These are phyloP conservation scores for Panthera leo DNA, from an alignment of 2,113 vertebrate genomes.

Conservation along the genomic window DNA sequence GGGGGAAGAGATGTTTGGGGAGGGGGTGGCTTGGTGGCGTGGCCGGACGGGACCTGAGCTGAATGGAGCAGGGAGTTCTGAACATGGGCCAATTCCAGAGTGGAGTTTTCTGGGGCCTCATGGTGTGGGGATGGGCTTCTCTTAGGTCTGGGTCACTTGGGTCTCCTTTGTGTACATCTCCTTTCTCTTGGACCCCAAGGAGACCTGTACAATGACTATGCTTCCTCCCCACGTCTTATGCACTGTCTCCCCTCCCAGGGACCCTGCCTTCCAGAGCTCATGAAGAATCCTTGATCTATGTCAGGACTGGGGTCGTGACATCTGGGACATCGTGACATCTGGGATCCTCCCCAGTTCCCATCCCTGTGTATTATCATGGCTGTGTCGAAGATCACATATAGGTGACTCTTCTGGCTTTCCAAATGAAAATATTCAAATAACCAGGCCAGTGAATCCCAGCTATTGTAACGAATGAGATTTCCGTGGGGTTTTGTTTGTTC, in stretches of 20 bases:
- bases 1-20: background rate
- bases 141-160: background rate
- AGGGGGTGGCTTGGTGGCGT: background rate
- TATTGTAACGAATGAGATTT: background rate
- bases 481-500: background rate
- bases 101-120: fast-evolving
- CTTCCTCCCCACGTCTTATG: background rate
- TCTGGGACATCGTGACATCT: fast-evolving
- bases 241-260: background rate
- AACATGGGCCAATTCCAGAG: background rate
- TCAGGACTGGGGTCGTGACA: fast-evolving
- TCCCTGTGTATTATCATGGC: fast-evolving
- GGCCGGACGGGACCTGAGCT: too few species aligned
- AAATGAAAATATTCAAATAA: background rate
- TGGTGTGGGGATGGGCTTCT: background rate
- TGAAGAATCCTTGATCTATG: background rate
- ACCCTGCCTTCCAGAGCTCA: background rate
- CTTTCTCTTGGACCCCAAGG: background rate
- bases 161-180: background rate
- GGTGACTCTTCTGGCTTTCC: background rate
- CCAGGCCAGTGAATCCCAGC: background rate
- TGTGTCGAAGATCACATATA: background rate
- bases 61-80: background rate
- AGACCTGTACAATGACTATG: background rate
- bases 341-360: background rate